A percentile compares a stretch with the other conserved stretches of the same genome.
phyloP scores from a whole-genome alignment of 2,113 vertebrate genomes.

The human (Homo sapiens) region GRCh38 chr5:28381001-28381500 shows the following conservation, averaged over 20 bases:
- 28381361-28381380: background rate
- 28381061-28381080: background rate
- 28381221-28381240: background rate
- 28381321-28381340: background rate
- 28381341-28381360: background rate
- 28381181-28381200: background rate
- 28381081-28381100: background rate
- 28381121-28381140: background rate
- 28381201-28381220: background rate
- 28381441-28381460: background rate
- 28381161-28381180: background rate
- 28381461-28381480: background rate
- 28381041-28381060: background rate
- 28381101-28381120: background rate
- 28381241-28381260: background rate
- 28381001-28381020: background rate
- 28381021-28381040: background rate
- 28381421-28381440: background rate
- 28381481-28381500: background rate
- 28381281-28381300: background rate
- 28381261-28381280: background rate
- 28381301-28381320: background rate
- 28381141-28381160: background rate
- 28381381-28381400: background rate
- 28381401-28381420: background rate